Base-by-base conservation (phyloP, 2,888 invertebrate species). In the Alentia gelatinosa region DNA sequence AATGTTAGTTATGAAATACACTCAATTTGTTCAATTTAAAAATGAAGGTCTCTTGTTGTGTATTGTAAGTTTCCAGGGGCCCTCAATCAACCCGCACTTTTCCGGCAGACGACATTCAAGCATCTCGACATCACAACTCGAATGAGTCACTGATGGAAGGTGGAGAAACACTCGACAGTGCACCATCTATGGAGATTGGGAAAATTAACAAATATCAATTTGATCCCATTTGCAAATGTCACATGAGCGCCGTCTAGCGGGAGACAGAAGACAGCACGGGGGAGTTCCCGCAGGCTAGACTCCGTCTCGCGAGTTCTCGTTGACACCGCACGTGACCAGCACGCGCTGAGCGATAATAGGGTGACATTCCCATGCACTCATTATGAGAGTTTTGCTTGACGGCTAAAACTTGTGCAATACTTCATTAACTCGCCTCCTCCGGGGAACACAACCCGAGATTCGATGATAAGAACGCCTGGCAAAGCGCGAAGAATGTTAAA, bases 121-220 rank as follows among this genome's bases (percentile, higher is more conserved):
- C 68, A 26, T 4, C n/a, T 12, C 26, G 26, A 68, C n/a, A n/a
- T 56, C 56, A 12, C 56, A 56, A 12, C 56, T 39, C 37, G 19
- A 37, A 23, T 79, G 79, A 79, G 79, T 79, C 79, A 79, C n/a
- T 23, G 7, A 12, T 4, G 30, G 79, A 39, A 35, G 37, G 37
- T 39, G 35, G 37, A 37, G 79, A 79, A 79, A 39, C 39, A 39
- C 68, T 37, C 1, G 39, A 12, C 79, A 12, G 23, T 19, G 79
- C 39, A 39, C 79, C 19, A 79, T 79, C 79, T 15, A 79, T 39
- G 37, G 39, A 79, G 12, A 79, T 79, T 79, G 79, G 79, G 79
- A 79, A 39, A 35, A 79, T 79, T 79, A 79, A 74, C 79, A 79
- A 79, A 68, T 30, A 68, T 79, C 26, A 79, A 79, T 79, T 79